A percentile compares a stretch with the other conserved stretches of the same genome.
Evolutionary conservation across 2,113 vertebrate species (phyloP).

Genomic region (Phocoena phocoena): DNA sequence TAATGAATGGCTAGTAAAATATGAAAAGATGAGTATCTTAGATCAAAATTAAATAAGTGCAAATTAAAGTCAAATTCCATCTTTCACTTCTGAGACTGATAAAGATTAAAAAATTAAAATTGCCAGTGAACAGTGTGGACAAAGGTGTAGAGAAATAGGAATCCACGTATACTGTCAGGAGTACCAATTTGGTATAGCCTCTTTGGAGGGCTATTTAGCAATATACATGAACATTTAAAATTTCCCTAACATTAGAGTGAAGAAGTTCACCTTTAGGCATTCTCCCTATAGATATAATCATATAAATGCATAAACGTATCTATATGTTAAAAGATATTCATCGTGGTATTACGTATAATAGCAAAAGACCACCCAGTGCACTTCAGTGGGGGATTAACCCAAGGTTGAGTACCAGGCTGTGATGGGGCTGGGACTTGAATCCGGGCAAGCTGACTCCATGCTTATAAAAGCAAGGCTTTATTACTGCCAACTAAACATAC

Average conservation of each 20-base stretch:
- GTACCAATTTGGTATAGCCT: background rate
- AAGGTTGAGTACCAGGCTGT: background rate
- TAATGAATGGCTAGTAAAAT: slow-evolving; percentile 21
- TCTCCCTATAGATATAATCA: background rate
- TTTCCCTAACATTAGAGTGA: background rate
- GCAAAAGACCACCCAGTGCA: background rate
- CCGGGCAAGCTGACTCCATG: background rate
- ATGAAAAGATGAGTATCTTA: background rate
- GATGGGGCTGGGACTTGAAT: background rate
- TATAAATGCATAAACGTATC: background rate
- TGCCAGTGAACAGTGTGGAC: background rate
- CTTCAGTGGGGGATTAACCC: background rate
- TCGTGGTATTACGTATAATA: background rate
- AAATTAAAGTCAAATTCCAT: background rate
- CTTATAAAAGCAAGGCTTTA: background rate
- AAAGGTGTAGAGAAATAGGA: background rate
- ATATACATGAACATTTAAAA: background rate
- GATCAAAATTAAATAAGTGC: background rate
- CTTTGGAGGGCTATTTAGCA: background rate
- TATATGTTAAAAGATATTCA: slow-evolving; percentile 8
- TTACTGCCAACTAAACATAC: background rate
- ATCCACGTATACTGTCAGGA: rapidly evolving
- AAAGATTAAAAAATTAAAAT: background rate
- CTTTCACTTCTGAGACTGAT: background rate
- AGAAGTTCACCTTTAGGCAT: slow-evolving; percentile 9